Evolutionary conservation across 2,888 invertebrate species (phyloP).

Genomic region (Ophioninae sp.): DNA sequence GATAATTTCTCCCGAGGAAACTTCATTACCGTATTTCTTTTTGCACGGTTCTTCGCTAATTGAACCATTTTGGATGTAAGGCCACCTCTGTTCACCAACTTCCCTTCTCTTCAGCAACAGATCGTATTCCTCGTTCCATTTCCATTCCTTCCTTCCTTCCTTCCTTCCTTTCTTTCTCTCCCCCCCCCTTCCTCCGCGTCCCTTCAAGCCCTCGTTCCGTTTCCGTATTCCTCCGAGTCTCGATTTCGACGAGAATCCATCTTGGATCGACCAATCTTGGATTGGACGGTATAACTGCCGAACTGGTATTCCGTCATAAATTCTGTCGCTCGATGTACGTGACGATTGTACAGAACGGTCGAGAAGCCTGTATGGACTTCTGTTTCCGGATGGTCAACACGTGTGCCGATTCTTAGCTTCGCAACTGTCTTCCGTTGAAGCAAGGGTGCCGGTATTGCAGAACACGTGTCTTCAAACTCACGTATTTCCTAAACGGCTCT

Average conservation of each 20-base stretch:
- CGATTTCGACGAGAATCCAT: neutral
- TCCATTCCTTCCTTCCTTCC: neutral
- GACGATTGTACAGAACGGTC: conserved; percentile 74
- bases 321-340: conserved; percentile 73
- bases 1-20: conserved; percentile 61
- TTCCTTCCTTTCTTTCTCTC: neutral
- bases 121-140: neutral
- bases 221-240: neutral
- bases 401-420: no score
- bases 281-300: conserved; percentile 61
- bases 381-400: neutral
- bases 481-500: no score
- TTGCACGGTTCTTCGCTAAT: conserved; percentile 68
- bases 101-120: neutral
- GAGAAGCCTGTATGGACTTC: conserved; percentile 65
- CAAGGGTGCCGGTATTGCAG: no score
- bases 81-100: neutral
- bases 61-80: conserved; percentile 69
- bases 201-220: neutral
- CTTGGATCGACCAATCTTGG: conserved; percentile 47
- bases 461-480: no score
- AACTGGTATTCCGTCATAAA: conserved; percentile 75
- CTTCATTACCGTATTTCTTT: conserved; percentile 62
- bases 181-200: neutral
- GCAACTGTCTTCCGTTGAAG: no score